phyloP scores from a whole-genome alignment of 2,888 invertebrate species.

The Mylabris sibirica region DNA sequence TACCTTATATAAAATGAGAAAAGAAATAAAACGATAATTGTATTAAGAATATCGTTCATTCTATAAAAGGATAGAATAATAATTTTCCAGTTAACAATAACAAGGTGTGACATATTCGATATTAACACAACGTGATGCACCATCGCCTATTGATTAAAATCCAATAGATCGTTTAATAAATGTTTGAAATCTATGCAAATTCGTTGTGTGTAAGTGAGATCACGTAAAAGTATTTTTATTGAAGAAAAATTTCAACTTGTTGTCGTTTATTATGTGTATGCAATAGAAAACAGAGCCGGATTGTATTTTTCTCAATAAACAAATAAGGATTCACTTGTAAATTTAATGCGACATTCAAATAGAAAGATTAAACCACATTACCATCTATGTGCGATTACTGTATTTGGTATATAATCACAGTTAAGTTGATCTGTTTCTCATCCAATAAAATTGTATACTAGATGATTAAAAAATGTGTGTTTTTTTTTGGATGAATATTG shows the following conservation, averaged over 20 bases:
- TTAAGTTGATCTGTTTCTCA: not conserved
- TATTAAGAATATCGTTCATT: conserved; percentile 16
- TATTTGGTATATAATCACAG: not conserved
- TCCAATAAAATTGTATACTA: not conserved
- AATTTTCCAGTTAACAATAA: conserved; percentile 26
- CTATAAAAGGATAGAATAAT: not conserved
- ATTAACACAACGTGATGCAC: conserved; percentile 16
- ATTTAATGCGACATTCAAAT: not conserved
- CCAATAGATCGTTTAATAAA: conserved; percentile 24
- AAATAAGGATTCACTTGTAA: not conserved
- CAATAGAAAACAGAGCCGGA: conserved; percentile 13
- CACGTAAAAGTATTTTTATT: conserved; percentile 15
- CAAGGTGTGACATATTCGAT: conserved; percentile 28
- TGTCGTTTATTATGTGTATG: not conserved
- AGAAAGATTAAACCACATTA: not conserved
- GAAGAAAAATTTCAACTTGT: not conserved
- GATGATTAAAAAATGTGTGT: not conserved
- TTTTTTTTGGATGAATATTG: not conserved
- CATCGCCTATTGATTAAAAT: conserved; percentile 25
- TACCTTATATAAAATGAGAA: conserved; percentile 14
- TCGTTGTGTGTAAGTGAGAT: conserved; percentile 17
- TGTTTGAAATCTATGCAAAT: conserved; percentile 25
- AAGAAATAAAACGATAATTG: conserved; percentile 12
- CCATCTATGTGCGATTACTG: not conserved
- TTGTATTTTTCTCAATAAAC: not conserved